Base-by-base conservation (phyloP, 2,113 vertebrate genomes). In the Casuarius casuarius region DNA sequence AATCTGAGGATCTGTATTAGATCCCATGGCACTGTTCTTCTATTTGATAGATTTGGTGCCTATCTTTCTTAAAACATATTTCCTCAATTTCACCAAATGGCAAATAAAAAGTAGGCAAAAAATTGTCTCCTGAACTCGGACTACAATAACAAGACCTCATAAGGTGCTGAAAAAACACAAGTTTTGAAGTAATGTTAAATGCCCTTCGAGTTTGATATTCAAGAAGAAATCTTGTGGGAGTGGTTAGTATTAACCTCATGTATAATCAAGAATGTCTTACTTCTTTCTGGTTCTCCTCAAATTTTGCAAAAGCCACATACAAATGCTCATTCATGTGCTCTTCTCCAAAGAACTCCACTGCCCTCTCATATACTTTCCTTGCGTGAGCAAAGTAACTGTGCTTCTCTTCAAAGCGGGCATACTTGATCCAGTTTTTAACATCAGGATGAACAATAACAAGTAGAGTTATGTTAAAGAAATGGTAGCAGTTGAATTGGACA, bases 371-470 rank as follows among this genome's bases (percentile, higher is more conserved):
- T 9, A 99, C 99, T 91, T 99, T 99, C 90, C 99, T 98, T 14
- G 98, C 98, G 0, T 99, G 99, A 29, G 99, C 99, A 48, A 99
- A 98, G 61, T 99, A 99, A 84, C 98, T 99, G 14, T 99, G 99
- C 66, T 99, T 99, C 94, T 99, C 99, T 84, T 99, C 99, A 49
- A 99, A 99, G 35, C 99, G 99, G 11, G 99, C 99, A 1, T 99
- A 99, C 89, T 99, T 99, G 97, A 99, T 99, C 99, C 99, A 99
- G 97, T 99, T 99, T 97, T 99, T 99, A 62, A 99, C 99, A 3
- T 99, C 99, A 0, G 99, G 99, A 86, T 99, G 99, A 20, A 99
- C 99, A 0, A 99, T 98, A 42, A 99, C 99, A 59, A 99, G 99
- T 99, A 33, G 79, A 80, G 54, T 1, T 70, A 40, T 8, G 97